A percentile compares a stretch with the other conserved stretches of the same genome.
These are phyloP conservation scores for Hypsopygia costalis DNA, from an alignment of 2,888 invertebrate genomes.

Conservation along the genomic window DNA sequence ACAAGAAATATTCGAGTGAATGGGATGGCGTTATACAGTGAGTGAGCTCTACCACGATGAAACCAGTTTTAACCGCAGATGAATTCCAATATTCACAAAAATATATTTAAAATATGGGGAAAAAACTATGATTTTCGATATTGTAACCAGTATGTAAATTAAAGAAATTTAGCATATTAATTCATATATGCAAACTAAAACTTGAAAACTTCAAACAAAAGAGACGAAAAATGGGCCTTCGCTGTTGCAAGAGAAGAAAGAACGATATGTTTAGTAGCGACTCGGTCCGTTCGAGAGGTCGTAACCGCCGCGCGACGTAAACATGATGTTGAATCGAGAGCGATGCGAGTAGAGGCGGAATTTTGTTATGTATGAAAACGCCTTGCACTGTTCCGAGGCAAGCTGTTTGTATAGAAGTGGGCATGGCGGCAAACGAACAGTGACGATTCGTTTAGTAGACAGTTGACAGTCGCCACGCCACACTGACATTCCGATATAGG, in stretches of 20 bases:
- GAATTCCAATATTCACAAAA: slow-evolving; percentile 7
- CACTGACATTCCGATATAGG: slow-evolving; percentile 77
- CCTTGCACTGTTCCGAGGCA: slow-evolving; percentile 27
- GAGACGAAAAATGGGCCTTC: slow-evolving; percentile 39
- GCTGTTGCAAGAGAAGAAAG: slow-evolving; percentile 40
- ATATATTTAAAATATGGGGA: slow-evolving; percentile 5
- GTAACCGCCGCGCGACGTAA: slow-evolving; percentile 24
- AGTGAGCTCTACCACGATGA: slow-evolving; percentile 20
- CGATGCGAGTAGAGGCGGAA: slow-evolving; percentile 15
- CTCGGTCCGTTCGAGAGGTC: slow-evolving; percentile 16
- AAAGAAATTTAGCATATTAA: slow-evolving; percentile 15
- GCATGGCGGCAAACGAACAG: slow-evolving; percentile 75
- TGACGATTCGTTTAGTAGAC: slow-evolving; percentile 80
- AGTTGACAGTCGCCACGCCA: slow-evolving; percentile 80
- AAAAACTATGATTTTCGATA: neutral
- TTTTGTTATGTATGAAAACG: slow-evolving; percentile 20
- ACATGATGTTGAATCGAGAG: slow-evolving; percentile 22
- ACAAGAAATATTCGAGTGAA: slow-evolving; percentile 70
- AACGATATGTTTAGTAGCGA: slow-evolving; percentile 51
- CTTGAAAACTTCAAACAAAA: slow-evolving; percentile 35
- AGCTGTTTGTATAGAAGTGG: slow-evolving; percentile 53
- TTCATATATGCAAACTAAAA: slow-evolving; percentile 28
- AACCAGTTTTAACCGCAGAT: slow-evolving; percentile 17
- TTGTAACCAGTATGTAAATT: slow-evolving; percentile 7
- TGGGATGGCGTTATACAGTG: slow-evolving; percentile 54